Evolutionary conservation across 2,113 vertebrate species (phyloP).

Genomic region (Heterocephalus glaber): DNA sequence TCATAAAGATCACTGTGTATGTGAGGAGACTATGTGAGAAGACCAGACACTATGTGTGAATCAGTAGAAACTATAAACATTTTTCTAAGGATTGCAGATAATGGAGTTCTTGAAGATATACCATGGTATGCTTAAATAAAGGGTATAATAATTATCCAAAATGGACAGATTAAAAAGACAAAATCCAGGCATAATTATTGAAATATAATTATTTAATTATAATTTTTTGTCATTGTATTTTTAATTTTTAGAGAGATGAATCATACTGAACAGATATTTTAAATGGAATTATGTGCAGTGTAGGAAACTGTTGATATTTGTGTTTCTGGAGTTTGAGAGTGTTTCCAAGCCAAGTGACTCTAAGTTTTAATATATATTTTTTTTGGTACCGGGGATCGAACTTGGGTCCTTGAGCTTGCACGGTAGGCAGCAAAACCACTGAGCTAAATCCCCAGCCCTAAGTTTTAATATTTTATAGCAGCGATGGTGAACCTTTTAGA

Average conservation of each 20-base stretch:
- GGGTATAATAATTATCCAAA: neutral
- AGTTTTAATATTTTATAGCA: constrained; percentile 48
- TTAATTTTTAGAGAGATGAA: neutral
- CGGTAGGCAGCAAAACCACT: too few species aligned
- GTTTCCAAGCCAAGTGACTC: constrained; percentile 31
- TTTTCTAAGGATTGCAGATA: neutral
- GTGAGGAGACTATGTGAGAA: neutral
- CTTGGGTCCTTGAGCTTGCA: too few species aligned
- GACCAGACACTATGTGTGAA: neutral
- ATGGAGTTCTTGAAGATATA: neutral
- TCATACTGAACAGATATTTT: neutral
- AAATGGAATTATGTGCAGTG: neutral
- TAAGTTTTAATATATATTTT: constrained; percentile 43
- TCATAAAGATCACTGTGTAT: neutral
- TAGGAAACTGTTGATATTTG: neutral
- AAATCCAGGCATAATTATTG: neutral
- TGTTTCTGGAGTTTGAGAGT: neutral
- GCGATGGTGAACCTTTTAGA: neutral
- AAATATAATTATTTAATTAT: neutral
- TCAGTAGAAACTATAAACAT: neutral
- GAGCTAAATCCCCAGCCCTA: too few species aligned
- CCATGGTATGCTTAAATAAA: neutral
- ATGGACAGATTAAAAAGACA: neutral
- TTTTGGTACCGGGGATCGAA: too few species aligned
- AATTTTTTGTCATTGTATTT: neutral